A percentile compares a stretch with the other conserved stretches of the same genome.
Evolutionary conservation across 1,140 invertebrate species (phyloP).

Genomic region (Drosophila sechellia): DNA sequence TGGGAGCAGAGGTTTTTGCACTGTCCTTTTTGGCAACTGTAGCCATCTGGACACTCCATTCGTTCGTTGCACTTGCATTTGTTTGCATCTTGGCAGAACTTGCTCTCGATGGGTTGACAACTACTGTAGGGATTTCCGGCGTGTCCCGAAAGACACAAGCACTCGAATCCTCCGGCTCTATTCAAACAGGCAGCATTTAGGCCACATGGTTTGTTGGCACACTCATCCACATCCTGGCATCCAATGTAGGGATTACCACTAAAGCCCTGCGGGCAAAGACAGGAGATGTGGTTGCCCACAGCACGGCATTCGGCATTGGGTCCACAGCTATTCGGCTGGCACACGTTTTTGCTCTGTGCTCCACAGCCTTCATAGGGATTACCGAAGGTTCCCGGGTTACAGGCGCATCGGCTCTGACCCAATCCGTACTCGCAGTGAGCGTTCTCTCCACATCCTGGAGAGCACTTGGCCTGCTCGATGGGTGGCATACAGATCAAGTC

Average conservation of each 20-base stretch:
- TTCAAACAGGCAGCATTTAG: constrained; percentile 95
- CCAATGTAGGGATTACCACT: constrained; percentile 94
- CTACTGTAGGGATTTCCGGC: constrained; percentile 94
- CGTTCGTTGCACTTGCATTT: constrained; percentile 89
- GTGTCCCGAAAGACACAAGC: constrained; percentile 92
- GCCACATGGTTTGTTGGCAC: constrained; percentile 92
- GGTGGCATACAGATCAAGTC: constrained; percentile 95
- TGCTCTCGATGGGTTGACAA: constrained; percentile 89
- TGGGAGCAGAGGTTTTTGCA: constrained; percentile 91
- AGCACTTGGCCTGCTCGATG: constrained; percentile 90
- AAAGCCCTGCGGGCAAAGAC: constrained; percentile 92
- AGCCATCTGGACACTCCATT: constrained; percentile 90
- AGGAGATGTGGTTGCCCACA: constrained; percentile 90
- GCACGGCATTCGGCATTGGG: constrained; percentile 91
- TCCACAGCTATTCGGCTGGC: constrained; percentile 90
- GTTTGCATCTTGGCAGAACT: constrained; percentile 88
- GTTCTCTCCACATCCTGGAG: constrained; percentile 91
- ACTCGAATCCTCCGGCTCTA: constrained; percentile 93
- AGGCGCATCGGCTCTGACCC: constrained; percentile 91
- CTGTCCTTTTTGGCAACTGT: constrained; percentile 88
- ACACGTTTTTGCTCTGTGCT: constrained; percentile 89
- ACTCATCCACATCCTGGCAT: constrained; percentile 95
- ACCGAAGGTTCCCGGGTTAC: constrained; percentile 92
- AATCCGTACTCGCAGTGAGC: constrained; percentile 94
- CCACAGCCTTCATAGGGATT: constrained; percentile 95